Evolutionary conservation across 2,888 invertebrate genomes (phyloP), one percentile per base, ranked within the genome.

Genomic region (Lepidochrysops patricia): DNA sequence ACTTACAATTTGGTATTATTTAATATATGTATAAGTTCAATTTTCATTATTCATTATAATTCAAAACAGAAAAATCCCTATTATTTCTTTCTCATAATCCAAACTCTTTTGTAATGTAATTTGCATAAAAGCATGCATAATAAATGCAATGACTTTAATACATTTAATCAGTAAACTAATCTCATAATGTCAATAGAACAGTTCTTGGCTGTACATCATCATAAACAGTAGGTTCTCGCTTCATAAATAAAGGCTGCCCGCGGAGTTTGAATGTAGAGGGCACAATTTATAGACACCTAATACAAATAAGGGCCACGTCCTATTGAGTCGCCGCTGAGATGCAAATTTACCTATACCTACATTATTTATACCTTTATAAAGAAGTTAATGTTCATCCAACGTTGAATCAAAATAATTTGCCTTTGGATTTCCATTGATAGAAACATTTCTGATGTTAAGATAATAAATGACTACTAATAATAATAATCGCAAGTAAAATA

Each of bases 271-370:
- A 79, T 73, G 76, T 70, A 71, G 66, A 68, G 70, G 69, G 69
- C 70, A 69, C 73, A 77, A 87, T 86, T 86, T 86, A 87, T 86
- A 70, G 76, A 71, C 76, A 77, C 74, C 76, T 72, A 74, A 74
- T 73, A 75, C 71, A 77, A 84, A 81, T 72, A 77, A 77, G 80
- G 74, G 74, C 78, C 79, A 73, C 70, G 70, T 75, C 82, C 76
- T 76, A 79, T 80, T 80, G 80, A 48, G 65, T 65, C 64, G 62
- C 66, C 50, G 64, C 64, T 63, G 67, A 70, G 72, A 80, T 79
- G 78, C 77, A 77, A 80, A 77, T 77, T 72, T 68, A 61, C 49
- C 59, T 19, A n/a, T 32, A 54, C 49, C 25, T 34, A 48, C 56
- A 57, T 54, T 54, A 49, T 32, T 34, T 58, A 58, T 56, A 37